Evolutionary conservation across 2,888 invertebrate species (phyloP), one percentile per base, ranked within the genome.

Genomic region (Drosophila mulleri): DNA sequence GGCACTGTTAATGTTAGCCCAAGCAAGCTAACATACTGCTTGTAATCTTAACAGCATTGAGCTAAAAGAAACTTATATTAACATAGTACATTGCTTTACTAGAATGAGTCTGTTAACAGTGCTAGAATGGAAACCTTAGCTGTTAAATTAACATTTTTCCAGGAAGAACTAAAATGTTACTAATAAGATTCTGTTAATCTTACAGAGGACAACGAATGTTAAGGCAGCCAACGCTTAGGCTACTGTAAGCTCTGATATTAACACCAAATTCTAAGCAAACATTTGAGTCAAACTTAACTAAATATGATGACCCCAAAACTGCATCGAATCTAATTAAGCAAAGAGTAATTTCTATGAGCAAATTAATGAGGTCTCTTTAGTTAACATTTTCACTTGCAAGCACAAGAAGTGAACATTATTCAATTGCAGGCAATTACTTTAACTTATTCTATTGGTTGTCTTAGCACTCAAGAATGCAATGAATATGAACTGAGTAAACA

Each of bases 381-480:
- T 53, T 35, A 37, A 53, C 52, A 52, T 20, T 52, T 20, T 37
- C 35, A 14, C 11, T 16, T 37, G 20, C 29, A 37, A 16, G 20
- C 37, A 14, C 2, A 52, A 23, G 12, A 35, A 39, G 9, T 23
- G 16, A 53, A 26, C 52, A 16, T 11, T 37, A 37, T 23, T 37
- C 52, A 53, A 53, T 53, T 37, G 37, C 23, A 37, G 37, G 23
- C 52, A 37, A 53, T 20, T 52, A 37, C 20, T 26, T 26, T 14
- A 26, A 47, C 3, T 35, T 50, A 12, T 18, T n/a, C 8, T 4
- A 3, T 3, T 11, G 20, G 35, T 37, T 37, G 32, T 37, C 52
- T 37, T 37, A 16, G 20, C 37, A 37, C 2, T 35, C 18, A n/a
- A n/a, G n/a, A 48, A 48, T n/a, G 50, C 29, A 52, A 16, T 7